phyloP scores from a whole-genome alignment of 1,140 invertebrate species.

The Drosophila trapezifrons region DNA sequence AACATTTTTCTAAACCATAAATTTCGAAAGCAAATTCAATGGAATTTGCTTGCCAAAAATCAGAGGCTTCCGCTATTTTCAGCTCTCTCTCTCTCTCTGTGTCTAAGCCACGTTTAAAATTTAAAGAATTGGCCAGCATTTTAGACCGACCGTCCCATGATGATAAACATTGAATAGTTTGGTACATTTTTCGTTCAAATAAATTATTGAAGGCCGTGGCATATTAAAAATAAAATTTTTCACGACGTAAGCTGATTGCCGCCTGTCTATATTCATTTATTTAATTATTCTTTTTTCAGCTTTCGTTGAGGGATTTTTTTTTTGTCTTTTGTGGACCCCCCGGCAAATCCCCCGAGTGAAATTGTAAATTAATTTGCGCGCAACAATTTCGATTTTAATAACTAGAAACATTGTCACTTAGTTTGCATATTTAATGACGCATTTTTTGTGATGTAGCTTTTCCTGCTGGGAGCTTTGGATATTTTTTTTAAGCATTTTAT shows the following conservation, averaged over 20 bases:
- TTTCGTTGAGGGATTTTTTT: background rate
- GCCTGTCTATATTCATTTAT: slow-evolving; percentile 43
- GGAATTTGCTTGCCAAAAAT: slow-evolving; percentile 79
- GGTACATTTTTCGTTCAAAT: slow-evolving; percentile 11
- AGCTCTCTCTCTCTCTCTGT: background rate
- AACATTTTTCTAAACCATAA: slow-evolving; percentile 77
- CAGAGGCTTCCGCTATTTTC: slow-evolving; percentile 58
- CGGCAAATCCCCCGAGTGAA: slow-evolving; percentile 50
- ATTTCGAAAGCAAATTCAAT: slow-evolving; percentile 77
- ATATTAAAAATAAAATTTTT: slow-evolving; percentile 46
- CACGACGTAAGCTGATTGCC: slow-evolving; percentile 53
- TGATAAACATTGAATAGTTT: slow-evolving; percentile 28
- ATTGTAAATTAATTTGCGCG: slow-evolving; percentile 64
- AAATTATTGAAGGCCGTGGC: slow-evolving; percentile 37
- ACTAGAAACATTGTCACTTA: slow-evolving; percentile 61
- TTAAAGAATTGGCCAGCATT: slow-evolving; percentile 52
- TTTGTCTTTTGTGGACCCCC: background rate
- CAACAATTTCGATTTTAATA: slow-evolving; percentile 58
- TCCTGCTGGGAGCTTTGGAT: slow-evolving; percentile 3
- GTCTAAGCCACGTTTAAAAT: slow-evolving; percentile 35
- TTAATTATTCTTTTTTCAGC: slow-evolving; percentile 33
- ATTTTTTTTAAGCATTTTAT: slow-evolving; percentile 1
- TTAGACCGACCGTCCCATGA: slow-evolving; percentile 23
- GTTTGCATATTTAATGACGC: slow-evolving; percentile 58
- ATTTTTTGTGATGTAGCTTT: slow-evolving; percentile 20